Evolutionary conservation across 2,113 vertebrate genomes (phyloP).

Genomic region (Baryphthengus martii): DNA sequence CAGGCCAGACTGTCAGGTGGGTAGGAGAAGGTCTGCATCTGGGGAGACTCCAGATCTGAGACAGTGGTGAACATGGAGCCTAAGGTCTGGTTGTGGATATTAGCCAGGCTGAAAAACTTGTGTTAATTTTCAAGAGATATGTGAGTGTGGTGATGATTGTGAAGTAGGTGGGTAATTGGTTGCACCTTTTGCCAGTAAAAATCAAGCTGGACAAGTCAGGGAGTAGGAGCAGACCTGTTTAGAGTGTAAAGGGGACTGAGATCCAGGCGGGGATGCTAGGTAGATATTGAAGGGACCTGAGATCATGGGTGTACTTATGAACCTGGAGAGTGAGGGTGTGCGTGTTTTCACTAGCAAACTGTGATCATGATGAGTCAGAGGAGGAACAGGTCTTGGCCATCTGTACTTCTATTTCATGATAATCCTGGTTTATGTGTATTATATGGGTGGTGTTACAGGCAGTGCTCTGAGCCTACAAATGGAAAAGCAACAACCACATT

Average conservation of each 20-base stretch:
- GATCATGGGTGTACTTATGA: not conserved
- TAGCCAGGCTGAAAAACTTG: not conserved
- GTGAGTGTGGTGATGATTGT: not conserved
- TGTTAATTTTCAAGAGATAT: not conserved
- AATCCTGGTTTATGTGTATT: not conserved
- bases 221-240: not conserved
- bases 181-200: not conserved
- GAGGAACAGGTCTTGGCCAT: not conserved
- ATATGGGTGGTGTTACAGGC: not conserved
- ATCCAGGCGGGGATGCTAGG: not conserved
- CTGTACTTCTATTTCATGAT: not conserved
- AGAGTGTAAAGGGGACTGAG: not conserved
- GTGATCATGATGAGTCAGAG: not conserved
- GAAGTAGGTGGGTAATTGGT: not conserved
- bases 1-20: not conserved
- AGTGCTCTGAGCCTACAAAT: not conserved
- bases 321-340: not conserved
- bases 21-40: not conserved
- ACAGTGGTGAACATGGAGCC: not conserved
- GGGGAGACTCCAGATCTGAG: not conserved
- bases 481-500: rapidly evolving
- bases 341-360: not conserved
- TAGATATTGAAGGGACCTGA: not conserved
- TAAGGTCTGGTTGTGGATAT: not conserved
- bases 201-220: not conserved